Evolutionary conservation across 2,797 vertebrate genomes (phyloP), one percentile per base, ranked within the genome.

Genomic region (Sebastes hubbsi): DNA sequence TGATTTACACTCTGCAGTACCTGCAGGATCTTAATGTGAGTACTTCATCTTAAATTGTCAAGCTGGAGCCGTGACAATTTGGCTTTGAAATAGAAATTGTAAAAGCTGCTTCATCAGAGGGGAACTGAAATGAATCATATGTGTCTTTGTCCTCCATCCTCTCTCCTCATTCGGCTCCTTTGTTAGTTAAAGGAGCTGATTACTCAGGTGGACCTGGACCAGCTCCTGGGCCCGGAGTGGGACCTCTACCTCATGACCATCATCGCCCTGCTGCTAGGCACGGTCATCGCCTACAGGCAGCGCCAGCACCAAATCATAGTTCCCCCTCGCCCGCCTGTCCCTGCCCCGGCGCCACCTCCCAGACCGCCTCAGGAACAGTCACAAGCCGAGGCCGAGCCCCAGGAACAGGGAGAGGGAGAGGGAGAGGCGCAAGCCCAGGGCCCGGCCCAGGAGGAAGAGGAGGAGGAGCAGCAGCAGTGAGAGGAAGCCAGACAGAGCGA

Each of bases 171-270:
- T 52, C 22, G 38, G 10, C 55, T 63, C 62, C 59, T 46, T 65
- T 67, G 12, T 16, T 81, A 99, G 99, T 81, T 99, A 83, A 97
- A 96, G 66, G 98, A 99, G 73, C 25, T 97, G 42, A 78, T 97
- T 70, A 94, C 95, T 77, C 97, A 97, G 72, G 94, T 99, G 92
- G 99, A 99, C 86, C 96, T 99, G 96, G 98, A 99, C 91, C 97
- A 99, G 96, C 89, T 99, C 34, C 92, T 99, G 85, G 99, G 99
- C 58, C 98, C 99, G 0, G 98, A 99, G 91, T 99, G 99, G 99
- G 99, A 99, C 94, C 97, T 99, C 88, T 99, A 99, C 95, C 97
- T 99, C 94, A 99, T 99, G 98, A 99, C 98, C 0, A 96, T 99
- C 91, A 98, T 99, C 22, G 97, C 98, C 1, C 93, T 99, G 89